Conservation (phyloP, 2,797 vertebrate species). For the Notamacropus eugenii region DNA sequence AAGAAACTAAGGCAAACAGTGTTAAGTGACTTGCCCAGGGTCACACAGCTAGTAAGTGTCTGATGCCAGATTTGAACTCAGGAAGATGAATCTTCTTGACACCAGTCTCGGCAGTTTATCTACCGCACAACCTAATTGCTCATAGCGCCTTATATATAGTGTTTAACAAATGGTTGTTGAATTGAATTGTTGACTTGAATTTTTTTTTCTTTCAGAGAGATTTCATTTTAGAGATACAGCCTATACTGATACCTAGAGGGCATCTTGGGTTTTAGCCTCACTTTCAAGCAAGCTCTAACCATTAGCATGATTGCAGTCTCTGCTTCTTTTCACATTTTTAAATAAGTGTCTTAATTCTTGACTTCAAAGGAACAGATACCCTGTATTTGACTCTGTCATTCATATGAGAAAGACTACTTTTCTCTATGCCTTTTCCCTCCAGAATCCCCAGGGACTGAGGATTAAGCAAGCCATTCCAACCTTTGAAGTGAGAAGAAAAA, state of each 20-base stretch:
- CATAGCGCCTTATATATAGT: not conserved
- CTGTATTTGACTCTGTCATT: not conserved
- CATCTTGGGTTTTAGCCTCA: not conserved
- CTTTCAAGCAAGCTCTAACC: not conserved
- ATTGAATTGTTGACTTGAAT: not conserved
- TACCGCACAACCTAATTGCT: not conserved
- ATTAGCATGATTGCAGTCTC: not conserved
- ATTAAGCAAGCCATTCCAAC: not conserved
- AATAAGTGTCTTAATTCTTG: not conserved
- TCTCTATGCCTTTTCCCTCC: constrained; percentile 32
- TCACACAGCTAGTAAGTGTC: not conserved
- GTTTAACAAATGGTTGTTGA: not conserved
- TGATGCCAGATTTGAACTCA: not conserved
- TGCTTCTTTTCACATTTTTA: not conserved
- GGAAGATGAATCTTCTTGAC: not conserved
- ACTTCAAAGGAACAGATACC: not conserved
- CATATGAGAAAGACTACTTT: not conserved
- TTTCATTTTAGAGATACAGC: not conserved
- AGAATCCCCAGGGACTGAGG: constrained; percentile 11
- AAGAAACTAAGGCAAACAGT: not conserved
- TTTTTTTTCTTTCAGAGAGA: not conserved
- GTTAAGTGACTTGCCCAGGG: not conserved
- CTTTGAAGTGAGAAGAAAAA: not conserved
- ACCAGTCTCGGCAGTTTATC: not conserved
- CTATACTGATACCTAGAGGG: not conserved